Conservation (phyloP, 2,113 vertebrate genomes). For the Anarrhichthys ocellatus region DNA sequence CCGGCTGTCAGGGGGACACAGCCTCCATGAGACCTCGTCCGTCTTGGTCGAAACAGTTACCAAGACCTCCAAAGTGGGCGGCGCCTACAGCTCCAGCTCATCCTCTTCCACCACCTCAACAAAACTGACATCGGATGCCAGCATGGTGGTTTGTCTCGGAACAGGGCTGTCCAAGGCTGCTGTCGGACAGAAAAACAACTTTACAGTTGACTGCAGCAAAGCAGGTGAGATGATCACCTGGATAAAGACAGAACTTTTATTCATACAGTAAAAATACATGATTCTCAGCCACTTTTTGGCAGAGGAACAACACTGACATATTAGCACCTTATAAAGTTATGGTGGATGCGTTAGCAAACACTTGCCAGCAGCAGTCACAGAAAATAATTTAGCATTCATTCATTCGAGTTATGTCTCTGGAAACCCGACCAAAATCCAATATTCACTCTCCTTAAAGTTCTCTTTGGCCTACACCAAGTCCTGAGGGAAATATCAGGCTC, state of each 20-base stretch:
- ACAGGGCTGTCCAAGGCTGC: constrained; percentile 88
- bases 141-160: constrained; percentile 93
- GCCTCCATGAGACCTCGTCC: constrained; percentile 95
- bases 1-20: constrained; percentile 94
- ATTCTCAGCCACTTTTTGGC: neutral
- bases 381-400: neutral
- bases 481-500: neutral
- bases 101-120: constrained; percentile 75
- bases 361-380: neutral
- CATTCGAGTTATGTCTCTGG: neutral
- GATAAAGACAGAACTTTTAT: neutral
- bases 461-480: neutral
- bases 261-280: neutral
- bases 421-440: neutral
- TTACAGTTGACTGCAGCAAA: constrained; percentile 95
- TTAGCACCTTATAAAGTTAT: neutral
- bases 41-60: constrained; percentile 93
- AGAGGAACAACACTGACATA: neutral
- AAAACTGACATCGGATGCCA: constrained; percentile 90
- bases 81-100: constrained; percentile 86
- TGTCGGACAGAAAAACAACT: constrained; percentile 94
- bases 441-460: neutral
- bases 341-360: neutral
- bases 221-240: constrained; percentile 84
- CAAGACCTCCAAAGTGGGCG: constrained; percentile 85